Percentiles rank a stretch among this genome's conserved stretches.
Conservation (phyloP, 92 coral and sea anemone species). For the Siderastrea radians region DNA sequence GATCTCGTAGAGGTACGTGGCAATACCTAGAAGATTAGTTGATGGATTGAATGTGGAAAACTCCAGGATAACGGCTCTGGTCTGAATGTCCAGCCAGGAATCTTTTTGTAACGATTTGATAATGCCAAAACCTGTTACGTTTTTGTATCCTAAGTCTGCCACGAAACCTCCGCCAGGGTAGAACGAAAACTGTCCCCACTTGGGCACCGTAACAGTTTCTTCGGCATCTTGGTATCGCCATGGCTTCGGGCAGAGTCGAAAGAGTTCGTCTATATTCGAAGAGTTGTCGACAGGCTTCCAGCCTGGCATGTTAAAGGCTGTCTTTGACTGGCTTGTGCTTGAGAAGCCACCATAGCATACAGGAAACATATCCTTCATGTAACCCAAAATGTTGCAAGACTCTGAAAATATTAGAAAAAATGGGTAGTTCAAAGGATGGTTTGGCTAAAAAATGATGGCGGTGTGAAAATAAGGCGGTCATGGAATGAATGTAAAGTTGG, state of each 20-base stretch:
- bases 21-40: slow-evolving; percentile 58
- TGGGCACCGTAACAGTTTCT: slow-evolving; percentile 57
- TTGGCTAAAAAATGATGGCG: too few relatives aligned
- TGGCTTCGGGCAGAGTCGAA: slow-evolving; percentile 85
- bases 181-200: slow-evolving; percentile 76
- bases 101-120: slow-evolving; percentile 46
- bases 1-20: slow-evolving; percentile 72
- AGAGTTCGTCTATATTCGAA: slow-evolving; percentile 37
- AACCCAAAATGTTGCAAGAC: slow-evolving; percentile 62
- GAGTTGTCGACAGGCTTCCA: slow-evolving; percentile 60
- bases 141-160: slow-evolving; percentile 82
- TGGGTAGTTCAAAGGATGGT: neutral
- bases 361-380: slow-evolving; percentile 23
- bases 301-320: slow-evolving; percentile 64
- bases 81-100: slow-evolving; percentile 78
- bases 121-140: slow-evolving; percentile 34
- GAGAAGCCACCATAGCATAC: slow-evolving; percentile 73
- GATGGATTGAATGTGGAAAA: slow-evolving; percentile 81
- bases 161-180: slow-evolving; percentile 90
- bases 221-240: slow-evolving; percentile 79
- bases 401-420: slow-evolving; percentile 20
- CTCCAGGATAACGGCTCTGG: slow-evolving; percentile 81
- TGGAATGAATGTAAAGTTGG: too few relatives aligned
- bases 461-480: too few relatives aligned
- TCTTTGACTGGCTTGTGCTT: slow-evolving; percentile 61